These are phyloP conservation scores for Anoplolepis gracilipes DNA, from an alignment of 1,140 invertebrate genomes.

Conservation along the genomic window DNA sequence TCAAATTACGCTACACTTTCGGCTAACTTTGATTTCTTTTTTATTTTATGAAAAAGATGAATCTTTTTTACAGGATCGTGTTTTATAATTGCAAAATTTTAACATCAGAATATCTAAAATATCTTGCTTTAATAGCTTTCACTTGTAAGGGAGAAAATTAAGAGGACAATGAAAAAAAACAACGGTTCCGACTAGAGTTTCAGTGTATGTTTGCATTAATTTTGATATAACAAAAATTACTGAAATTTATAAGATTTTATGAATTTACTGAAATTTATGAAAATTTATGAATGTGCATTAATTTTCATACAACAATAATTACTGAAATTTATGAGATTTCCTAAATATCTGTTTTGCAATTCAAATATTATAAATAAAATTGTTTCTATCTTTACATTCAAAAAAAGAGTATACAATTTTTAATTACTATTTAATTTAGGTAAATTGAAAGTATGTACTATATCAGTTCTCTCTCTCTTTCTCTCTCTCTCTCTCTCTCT, in stretches of 20 bases:
- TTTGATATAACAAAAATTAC: neutral
- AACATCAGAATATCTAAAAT: too few relatives aligned
- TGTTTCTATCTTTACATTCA: neutral
- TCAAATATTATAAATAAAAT: neutral
- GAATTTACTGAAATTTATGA: too few relatives aligned
- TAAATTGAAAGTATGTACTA: constrained; percentile 13
- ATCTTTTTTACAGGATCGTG: neutral
- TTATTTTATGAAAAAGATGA: neutral
- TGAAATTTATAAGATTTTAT: constrained; percentile 21
- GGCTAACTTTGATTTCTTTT: neutral
- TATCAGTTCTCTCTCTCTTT: too few relatives aligned
- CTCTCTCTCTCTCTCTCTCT: too few relatives aligned
- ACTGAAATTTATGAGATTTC: constrained; percentile 30
- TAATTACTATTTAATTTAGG: neutral
- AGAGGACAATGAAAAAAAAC: neutral
- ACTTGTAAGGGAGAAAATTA: neutral
- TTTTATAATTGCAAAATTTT: neutral
- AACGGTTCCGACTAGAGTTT: neutral
- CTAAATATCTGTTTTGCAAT: neutral
- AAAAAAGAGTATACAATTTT: neutral
- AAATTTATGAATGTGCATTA: too few relatives aligned
- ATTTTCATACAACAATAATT: neutral
- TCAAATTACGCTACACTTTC: neutral
- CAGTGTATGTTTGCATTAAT: neutral
- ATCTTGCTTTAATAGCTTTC: too few relatives aligned